Conservation (phyloP, 2,113 vertebrate genomes). For the Thryonomys swinderianus region DNA sequence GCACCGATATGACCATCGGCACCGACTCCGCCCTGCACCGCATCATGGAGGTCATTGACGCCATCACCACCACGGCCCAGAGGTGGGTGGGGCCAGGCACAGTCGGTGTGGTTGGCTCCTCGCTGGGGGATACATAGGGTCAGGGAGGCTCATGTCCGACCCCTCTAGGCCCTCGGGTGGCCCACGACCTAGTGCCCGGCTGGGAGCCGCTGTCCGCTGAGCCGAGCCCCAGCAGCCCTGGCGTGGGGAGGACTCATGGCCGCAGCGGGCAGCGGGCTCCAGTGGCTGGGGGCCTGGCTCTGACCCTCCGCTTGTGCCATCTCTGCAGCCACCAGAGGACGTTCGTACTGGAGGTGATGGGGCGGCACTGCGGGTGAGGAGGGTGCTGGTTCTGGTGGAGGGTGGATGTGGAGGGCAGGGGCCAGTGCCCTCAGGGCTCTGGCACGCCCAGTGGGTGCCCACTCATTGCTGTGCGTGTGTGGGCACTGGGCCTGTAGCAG, state of each 20-base stretch:
- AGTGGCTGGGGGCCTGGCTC: rapidly evolving
- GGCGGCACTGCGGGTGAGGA: slow-evolving; percentile 96
- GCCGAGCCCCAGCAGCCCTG: too few relatives aligned
- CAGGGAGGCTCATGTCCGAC: too few relatives aligned
- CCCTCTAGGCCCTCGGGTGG: neutral
- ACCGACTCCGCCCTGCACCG: slow-evolving; percentile 95
- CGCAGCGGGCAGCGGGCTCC: neutral
- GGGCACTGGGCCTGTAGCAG: neutral
- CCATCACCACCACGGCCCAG: slow-evolving; percentile 95
- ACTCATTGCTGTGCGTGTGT: rapidly evolving
- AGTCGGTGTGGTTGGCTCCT: too few relatives aligned
- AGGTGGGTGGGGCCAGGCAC: slow-evolving; percentile 83
- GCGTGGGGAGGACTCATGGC: rapidly evolving
- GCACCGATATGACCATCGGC: slow-evolving; percentile 97
- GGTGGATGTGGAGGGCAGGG: rapidly evolving
- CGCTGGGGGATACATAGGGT: neutral
- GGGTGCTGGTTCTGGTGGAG: rapidly evolving
- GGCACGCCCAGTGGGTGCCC: rapidly evolving
- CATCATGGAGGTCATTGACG: slow-evolving; percentile 96
- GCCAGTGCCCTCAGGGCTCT: rapidly evolving
- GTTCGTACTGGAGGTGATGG: slow-evolving; percentile 98
- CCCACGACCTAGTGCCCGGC: neutral
- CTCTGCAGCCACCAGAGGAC: slow-evolving; percentile 95
- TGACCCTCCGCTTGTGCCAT: neutral
- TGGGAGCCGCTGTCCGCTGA: neutral